A percentile compares a stretch with the other conserved stretches of the same genome.
Evolutionary conservation across 2,797 vertebrate genomes (phyloP).

Genomic region (Hapalemur alaotrensis): DNA sequence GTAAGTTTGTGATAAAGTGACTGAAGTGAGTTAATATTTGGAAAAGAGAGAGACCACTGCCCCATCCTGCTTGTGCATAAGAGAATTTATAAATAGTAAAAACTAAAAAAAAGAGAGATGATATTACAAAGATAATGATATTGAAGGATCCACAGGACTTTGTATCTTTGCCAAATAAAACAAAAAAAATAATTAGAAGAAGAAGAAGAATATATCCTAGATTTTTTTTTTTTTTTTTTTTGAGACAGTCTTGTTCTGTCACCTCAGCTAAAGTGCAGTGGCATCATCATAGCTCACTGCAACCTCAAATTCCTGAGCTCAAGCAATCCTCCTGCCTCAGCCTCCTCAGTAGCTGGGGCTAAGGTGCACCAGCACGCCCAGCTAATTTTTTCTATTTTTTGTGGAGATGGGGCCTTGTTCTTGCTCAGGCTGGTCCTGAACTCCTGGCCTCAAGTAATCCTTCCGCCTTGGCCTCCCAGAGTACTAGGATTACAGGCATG

Average conservation of each 20-base stretch:
- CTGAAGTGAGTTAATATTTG: neutral
- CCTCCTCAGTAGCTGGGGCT: neutral
- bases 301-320: neutral
- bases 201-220: neutral
- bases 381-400: neutral
- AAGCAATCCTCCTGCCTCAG: neutral
- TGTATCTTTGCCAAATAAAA: neutral
- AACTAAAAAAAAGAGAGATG: neutral
- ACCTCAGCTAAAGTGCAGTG: neutral
- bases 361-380: neutral
- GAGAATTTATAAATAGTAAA: neutral
- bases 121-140: neutral
- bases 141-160: neutral
- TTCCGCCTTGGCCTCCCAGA: neutral
- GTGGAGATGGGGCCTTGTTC: neutral
- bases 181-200: neutral
- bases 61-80: neutral
- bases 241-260: neutral
- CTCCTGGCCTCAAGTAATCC: neutral
- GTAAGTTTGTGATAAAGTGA: neutral
- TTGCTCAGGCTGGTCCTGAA: neutral
- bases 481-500: neutral
- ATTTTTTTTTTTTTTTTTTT: neutral
- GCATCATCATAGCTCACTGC: neutral
- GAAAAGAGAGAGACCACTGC: neutral